These are phyloP conservation scores for Anoplius nigerrimus DNA, from an alignment of 2,888 invertebrate species.

Conservation along the genomic window DNA sequence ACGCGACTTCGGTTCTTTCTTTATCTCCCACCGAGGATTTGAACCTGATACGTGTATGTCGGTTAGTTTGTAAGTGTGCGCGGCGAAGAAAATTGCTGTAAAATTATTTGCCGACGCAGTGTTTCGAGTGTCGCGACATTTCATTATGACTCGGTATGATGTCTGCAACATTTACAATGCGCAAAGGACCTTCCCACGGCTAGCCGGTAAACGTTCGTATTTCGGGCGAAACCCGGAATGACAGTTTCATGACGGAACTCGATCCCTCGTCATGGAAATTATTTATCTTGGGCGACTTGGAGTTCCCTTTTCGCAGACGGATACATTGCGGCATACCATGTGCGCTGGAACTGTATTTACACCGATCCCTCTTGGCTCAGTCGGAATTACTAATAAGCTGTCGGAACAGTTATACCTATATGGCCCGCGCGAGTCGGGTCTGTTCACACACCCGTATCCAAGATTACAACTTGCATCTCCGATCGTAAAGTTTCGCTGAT, in stretches of 20 bases:
- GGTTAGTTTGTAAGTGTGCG: too few species aligned
- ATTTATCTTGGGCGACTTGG: constrained; percentile 26
- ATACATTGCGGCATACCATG: constrained; percentile 25
- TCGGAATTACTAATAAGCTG: constrained; percentile 52
- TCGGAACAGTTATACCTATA: constrained; percentile 12
- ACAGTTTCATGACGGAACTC: constrained; percentile 12
- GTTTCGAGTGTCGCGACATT: too few species aligned
- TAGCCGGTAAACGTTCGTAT: background rate
- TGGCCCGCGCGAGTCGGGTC: constrained; percentile 6
- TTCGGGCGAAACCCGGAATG: background rate
- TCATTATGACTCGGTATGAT: too few species aligned
- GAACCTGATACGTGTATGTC: too few species aligned
- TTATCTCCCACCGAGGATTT: too few species aligned
- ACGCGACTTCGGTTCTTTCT: too few species aligned
- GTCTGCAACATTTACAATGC: too few species aligned
- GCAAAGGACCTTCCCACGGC: too few species aligned
- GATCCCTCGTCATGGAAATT: constrained; percentile 23
- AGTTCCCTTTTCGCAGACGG: constrained; percentile 8
- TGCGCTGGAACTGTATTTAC: constrained; percentile 20
- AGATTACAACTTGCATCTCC: constrained; percentile 13
- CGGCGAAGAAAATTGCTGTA: too few species aligned
- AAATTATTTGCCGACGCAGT: too few species aligned
- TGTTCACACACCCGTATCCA: constrained; percentile 14
- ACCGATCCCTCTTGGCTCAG: constrained; percentile 34
- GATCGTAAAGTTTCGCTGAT: constrained; percentile 13